Evolutionary conservation across 2,888 invertebrate species (phyloP).

Genomic region (Drosophila greeni): DNA sequence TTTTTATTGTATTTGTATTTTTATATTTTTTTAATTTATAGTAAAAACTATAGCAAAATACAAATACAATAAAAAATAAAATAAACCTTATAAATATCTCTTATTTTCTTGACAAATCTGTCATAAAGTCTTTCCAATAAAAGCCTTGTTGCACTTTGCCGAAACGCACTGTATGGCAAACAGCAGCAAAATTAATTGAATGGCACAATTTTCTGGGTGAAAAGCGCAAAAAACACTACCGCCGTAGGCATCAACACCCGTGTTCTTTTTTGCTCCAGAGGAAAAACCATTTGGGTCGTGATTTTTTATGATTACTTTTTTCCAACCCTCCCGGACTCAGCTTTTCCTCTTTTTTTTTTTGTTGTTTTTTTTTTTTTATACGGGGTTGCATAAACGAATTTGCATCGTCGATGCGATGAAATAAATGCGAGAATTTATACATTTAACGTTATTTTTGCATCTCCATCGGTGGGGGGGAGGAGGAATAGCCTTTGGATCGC

Average conservation of each 20-base stretch:
- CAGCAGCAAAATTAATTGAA: conserved; percentile 57
- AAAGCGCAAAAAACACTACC: conserved; percentile 46
- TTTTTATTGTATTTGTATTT: too few species aligned
- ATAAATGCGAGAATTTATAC: conserved; percentile 50
- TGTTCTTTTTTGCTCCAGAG: conserved; percentile 7
- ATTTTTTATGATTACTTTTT: conserved; percentile 49
- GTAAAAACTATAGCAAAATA: neutral
- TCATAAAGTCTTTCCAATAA: neutral
- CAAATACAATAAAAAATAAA: neutral
- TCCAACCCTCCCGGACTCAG: conserved; percentile 1
- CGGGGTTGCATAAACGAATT: conserved; percentile 41
- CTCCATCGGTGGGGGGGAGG: neutral
- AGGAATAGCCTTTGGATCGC: neutral
- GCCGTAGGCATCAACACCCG: conserved; percentile 41
- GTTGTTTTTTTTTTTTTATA: neutral
- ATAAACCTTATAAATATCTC: neutral
- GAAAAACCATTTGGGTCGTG: conserved; percentile 42
- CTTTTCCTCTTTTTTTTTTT: neutral
- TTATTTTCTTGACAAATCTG: neutral
- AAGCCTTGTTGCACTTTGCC: conserved; percentile 4
- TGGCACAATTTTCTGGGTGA: conserved; percentile 47
- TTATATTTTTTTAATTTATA: too few species aligned
- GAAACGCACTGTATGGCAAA: conserved; percentile 27
- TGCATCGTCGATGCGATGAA: conserved; percentile 42
- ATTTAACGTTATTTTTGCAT: conserved; percentile 38